Base-by-base conservation (phyloP, 2,888 invertebrate genomes). In the Chloromyia formosa region DNA sequence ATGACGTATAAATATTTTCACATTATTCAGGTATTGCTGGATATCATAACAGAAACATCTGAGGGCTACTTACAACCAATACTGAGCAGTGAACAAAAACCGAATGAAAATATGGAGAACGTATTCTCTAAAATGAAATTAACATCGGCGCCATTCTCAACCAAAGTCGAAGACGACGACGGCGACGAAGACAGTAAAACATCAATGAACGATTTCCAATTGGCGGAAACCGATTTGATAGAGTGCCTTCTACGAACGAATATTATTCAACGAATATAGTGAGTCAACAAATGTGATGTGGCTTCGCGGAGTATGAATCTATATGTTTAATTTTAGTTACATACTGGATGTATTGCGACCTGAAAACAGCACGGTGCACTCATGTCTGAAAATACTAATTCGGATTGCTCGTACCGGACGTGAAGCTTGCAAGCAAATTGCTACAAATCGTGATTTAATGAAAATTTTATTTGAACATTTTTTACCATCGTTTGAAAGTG, bases 201-300 rank as follows among this genome's bases (percentile, higher is more conserved):
- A 73, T 92, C 92, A 75, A 87, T 95, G 78, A 94, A 94, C 81
- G 97, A 97, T 85, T 93, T 93, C 81, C 94, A 96, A 83, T 85
- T 97, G 73, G 91, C 93, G 9, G 94, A 95, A 86, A 88, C 91
- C 40, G 95, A 97, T 87, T 86, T 96, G 3, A 88, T 95, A 53
- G 88, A 91, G 79, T 92, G 92, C 77, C 85, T 93, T 27, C 81
- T 92, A 18, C 88, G 94, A 79, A 92, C 93, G 12, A 91, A 94
- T 82, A 90, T 96, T 77, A 84, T 95, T 23, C 89, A 91, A 77
- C 89, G 96, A 77, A 88, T 93, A 68, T 87, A 89, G 88, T 90
- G 83, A 79, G 80, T 27, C 9, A 18, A 23, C 45, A 58, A 42
- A 35, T 12, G 54, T 4, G 22, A 27, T 0, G 27, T 35, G 27